Evolutionary conservation across 2,113 vertebrate species (phyloP), one percentile per base, ranked within the genome.

Genomic region (Coptodon rendalli): DNA sequence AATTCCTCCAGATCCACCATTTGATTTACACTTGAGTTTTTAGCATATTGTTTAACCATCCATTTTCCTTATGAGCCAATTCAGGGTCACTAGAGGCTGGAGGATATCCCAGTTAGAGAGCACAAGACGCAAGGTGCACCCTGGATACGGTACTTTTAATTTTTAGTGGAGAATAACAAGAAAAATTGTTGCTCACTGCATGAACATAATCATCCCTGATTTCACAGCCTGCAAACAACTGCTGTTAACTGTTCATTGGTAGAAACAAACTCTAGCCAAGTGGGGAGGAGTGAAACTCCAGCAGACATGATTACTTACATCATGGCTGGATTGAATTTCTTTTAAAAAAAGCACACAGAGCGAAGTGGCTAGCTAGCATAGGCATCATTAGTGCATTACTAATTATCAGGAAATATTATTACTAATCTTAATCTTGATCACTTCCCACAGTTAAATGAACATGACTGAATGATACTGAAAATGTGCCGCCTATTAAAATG

Each of bases 321-420:
- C 14, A 27, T 45, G 40, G 45, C 1, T 17, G 22, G 6, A 73
- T 10, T 27, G 5, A 73, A 45, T 8, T 10, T 34, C 9, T 34
- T 61, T 6, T 0, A 0, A 61, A 34, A 61, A 34, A 45, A 27
- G 22, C 22, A 1, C 13, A 45, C 13, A 43, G n/a, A 73, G 68
- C 9, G 2, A 27, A 27, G 14, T 1, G 6, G 22, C 38, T 45
- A 40, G 24, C 68, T 76, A 29, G 14, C 71, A 29, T 11, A 76
- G 14, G 43, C 24, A 48, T 48, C 14, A 29, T 48, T 14, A 76
- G 13, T 48, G 9, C 43, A 12, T 48, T 45, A 17, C 24, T 24
- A 45, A 45, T 45, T 45, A 73, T 27, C 61, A 66, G 34, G 10
- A n/a, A 66, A 66, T 66, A 73, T 73, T 45, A 45, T 1, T 45